Base-by-base conservation (phyloP, 37 sponge, comb jelly and placozoan species). In the Axinella damicornis region DNA sequence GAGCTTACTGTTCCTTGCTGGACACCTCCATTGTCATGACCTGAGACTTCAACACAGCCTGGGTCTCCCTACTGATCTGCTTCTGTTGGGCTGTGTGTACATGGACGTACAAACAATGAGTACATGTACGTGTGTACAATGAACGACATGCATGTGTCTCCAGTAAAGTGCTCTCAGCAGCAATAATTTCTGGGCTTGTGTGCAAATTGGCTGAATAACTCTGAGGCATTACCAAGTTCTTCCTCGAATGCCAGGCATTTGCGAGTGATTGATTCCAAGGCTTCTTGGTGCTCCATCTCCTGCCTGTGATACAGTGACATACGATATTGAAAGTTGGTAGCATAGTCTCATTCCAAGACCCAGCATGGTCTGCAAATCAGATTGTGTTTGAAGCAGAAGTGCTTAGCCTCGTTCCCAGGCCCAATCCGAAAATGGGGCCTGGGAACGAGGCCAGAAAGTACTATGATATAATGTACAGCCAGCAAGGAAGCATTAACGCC, bases 191-290 rank as follows among this genome's bases (percentile, higher is more conserved):
- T 66, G n/a, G n/a, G n/a, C n/a, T n/a, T n/a, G n/a, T n/a, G n/a
- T n/a, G n/a, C n/a, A n/a, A n/a, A n/a, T n/a, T n/a, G n/a, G n/a
- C n/a, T n/a, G n/a, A n/a, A n/a, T n/a, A 56, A 15, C 15, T 56
- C 18, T 4, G 6, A 5, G 4, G 13, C 40, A 66, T 37, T 33
- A 84, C 85, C 70, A 2, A 78, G 34, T 22, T 83, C 79, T 40
- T 89, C 79, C 66, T 89, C 89, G 27, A 83, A 52, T 18, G 77
- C 72, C n/a, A 77, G 77, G 46, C 83, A 89, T 53, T 89, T 89
- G 16, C 33, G 25, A 27, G 89, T 89, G 62, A 89, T 76, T 17
- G 78, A 71, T 27, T 77, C 59, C 58, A 89, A 34, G 24, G 84
- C 66, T 65, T 63, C 32, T 39, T 72, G 76, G 57, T 83, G 75